Evolutionary conservation across 2,888 invertebrate species (phyloP).

Genomic region (Pseudococcus longispinus): DNA sequence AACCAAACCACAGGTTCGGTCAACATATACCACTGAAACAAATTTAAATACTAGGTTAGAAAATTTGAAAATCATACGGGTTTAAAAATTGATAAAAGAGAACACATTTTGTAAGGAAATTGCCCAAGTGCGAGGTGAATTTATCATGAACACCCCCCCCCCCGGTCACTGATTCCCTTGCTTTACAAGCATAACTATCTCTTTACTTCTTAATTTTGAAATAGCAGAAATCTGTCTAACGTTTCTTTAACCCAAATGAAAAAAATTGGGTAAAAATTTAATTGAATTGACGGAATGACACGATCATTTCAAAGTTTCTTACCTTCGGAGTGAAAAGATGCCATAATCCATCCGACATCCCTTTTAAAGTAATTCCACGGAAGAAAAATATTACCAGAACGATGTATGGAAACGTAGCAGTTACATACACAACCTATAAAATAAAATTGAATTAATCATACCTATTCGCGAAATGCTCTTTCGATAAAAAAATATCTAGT

Average conservation of each 20-base stretch:
- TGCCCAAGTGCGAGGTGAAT: too few species aligned
- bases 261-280: too few species aligned
- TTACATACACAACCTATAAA: slow-evolving; percentile 81
- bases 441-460: not conserved
- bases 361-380: slow-evolving; percentile 87
- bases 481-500: not conserved
- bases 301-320: slow-evolving; percentile 50
- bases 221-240: too few species aligned
- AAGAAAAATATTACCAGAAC: slow-evolving; percentile 96
- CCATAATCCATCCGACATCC: slow-evolving; percentile 83
- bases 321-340: slow-evolving; percentile 90
- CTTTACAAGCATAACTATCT: too few species aligned
- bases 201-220: too few species aligned
- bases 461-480: not conserved
- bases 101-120: too few species aligned
- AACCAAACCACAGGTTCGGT: slow-evolving; percentile 95
- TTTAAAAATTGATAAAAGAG: too few species aligned
- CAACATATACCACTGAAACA: slow-evolving; percentile 78
- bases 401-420: slow-evolving; percentile 95
- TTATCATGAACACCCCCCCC: too few species aligned
- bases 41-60: not conserved
- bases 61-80: too few species aligned
- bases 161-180: too few species aligned
- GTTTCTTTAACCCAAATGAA: too few species aligned
- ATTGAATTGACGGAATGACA: not conserved